phyloP scores from a whole-genome alignment of 2,113 vertebrate genomes.

The Cyrtonyx montezumae region DNA sequence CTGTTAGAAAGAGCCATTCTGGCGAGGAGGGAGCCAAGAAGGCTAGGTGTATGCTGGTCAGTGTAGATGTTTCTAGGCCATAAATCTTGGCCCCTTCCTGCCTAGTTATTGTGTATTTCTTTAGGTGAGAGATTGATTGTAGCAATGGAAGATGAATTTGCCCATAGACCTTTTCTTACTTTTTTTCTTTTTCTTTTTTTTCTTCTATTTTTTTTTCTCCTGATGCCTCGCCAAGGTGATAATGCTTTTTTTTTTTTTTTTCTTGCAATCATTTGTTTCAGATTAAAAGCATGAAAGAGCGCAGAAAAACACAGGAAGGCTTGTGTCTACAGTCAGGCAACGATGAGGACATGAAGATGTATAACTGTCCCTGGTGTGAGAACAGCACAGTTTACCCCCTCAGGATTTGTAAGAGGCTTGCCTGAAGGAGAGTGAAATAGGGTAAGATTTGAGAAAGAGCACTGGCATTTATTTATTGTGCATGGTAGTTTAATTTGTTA shows the following conservation, averaged over 20 bases:
- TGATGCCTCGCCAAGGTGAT: slow-evolving; percentile 82
- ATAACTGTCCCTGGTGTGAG: slow-evolving; percentile 76
- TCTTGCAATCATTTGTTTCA: slow-evolving; percentile 90
- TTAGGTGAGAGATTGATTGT: slow-evolving; percentile 99
- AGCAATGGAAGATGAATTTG: slow-evolving; percentile 98
- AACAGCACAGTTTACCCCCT: slow-evolving; percentile 1
- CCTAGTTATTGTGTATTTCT: slow-evolving; percentile 99
- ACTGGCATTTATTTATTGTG: neutral
- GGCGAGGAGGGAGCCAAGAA: slow-evolving; percentile 85
- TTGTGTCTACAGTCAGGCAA: slow-evolving; percentile 56
- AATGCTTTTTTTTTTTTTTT: slow-evolving; percentile 61
- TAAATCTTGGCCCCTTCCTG: slow-evolving; percentile 98
- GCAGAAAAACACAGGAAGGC: slow-evolving; percentile 68
- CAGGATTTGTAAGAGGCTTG: slow-evolving; percentile 55
- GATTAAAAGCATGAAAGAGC: slow-evolving; percentile 88
- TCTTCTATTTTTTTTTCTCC: slow-evolving; percentile 63
- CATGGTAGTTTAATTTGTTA: neutral
- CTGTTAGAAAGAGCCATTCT: slow-evolving; percentile 88
- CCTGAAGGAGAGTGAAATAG: slow-evolving; percentile 65
- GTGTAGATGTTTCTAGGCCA: slow-evolving; percentile 94
- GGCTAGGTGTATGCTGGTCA: slow-evolving; percentile 97
- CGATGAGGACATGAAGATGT: slow-evolving; percentile 79
- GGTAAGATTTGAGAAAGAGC: slow-evolving; percentile 26
- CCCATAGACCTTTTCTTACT: slow-evolving; percentile 90
- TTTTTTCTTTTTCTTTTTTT: slow-evolving; percentile 49